These are phyloP conservation scores for Donacobius atricapilla DNA, from an alignment of 2,113 vertebrate genomes.

Conservation along the genomic window DNA sequence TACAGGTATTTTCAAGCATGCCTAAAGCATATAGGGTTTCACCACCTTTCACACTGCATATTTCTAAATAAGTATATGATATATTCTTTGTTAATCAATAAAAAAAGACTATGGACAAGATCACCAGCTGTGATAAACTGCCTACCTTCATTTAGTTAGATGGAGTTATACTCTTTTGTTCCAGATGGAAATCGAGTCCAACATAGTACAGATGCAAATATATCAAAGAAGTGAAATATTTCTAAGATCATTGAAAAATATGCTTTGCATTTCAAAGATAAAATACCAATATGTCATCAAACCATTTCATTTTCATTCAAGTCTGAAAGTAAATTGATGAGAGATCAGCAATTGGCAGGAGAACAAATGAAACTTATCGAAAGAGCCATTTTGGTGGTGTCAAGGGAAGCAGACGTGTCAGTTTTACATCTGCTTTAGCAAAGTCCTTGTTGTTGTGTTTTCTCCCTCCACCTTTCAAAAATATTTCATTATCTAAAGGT, in stretches of 20 bases:
- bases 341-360: slow-evolving; percentile 59
- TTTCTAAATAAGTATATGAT: not conserved
- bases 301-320: slow-evolving; percentile 56
- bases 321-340: slow-evolving; percentile 38
- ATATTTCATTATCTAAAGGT: not conserved
- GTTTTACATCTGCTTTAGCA: slow-evolving; percentile 38
- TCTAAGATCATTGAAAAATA: slow-evolving; percentile 14
- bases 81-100: not conserved
- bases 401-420: slow-evolving; percentile 33
- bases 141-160: not conserved
- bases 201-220: not conserved
- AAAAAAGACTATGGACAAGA: not conserved
- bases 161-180: not conserved
- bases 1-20: not conserved
- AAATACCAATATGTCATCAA: slow-evolving; percentile 51
- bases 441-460: not conserved
- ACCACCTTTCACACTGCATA: not conserved
- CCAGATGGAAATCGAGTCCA: not conserved
- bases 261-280: slow-evolving; percentile 59
- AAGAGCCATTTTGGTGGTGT: slow-evolving; percentile 27
- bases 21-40: not conserved
- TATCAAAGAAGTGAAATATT: slow-evolving; percentile 22
- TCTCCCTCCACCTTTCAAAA: not conserved
- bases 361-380: slow-evolving; percentile 60
- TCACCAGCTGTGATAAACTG: slow-evolving; percentile 23